Conservation (phyloP, 2,113 vertebrate genomes). For the Benitochromis conjunctus region DNA sequence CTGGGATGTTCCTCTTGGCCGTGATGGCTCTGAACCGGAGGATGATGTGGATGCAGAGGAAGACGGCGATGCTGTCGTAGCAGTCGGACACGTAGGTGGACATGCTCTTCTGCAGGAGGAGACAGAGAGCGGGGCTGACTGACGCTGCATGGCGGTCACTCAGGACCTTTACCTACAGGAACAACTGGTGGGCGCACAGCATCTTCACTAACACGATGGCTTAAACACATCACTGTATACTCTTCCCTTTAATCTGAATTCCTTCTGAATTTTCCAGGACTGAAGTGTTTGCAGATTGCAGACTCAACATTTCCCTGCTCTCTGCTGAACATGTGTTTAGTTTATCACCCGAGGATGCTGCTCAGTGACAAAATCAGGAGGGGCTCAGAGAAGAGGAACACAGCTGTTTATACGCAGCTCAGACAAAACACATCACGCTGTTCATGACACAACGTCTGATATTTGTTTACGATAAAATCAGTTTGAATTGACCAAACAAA, state of each 20-base stretch:
- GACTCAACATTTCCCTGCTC: background rate
- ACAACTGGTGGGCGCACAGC: background rate
- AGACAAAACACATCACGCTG: fast-evolving
- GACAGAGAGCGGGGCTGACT: background rate
- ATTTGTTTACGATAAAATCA: background rate
- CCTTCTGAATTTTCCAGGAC: background rate
- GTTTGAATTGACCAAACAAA: background rate
- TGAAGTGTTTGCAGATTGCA: background rate
- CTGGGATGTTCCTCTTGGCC: constrained; percentile 83
- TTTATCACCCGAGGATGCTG: background rate
- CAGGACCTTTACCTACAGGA: fast-evolving
- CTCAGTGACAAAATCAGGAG: background rate
- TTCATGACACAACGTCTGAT: fast-evolving
- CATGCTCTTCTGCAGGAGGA: constrained; percentile 81
- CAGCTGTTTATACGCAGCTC: background rate
- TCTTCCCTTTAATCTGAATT: fast-evolving
- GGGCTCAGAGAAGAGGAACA: background rate
- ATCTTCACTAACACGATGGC: background rate
- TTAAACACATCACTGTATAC: fast-evolving
- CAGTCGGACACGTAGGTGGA: constrained; percentile 84
- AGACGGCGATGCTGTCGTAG: constrained; percentile 89
- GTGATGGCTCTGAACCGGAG: constrained; percentile 85
- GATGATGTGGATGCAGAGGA: constrained; percentile 91
- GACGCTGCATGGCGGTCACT: fast-evolving
- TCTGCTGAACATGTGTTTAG: fast-evolving